phyloP scores from a whole-genome alignment of 2,113 vertebrate genomes.

The Eptatretus burgeri region DNA sequence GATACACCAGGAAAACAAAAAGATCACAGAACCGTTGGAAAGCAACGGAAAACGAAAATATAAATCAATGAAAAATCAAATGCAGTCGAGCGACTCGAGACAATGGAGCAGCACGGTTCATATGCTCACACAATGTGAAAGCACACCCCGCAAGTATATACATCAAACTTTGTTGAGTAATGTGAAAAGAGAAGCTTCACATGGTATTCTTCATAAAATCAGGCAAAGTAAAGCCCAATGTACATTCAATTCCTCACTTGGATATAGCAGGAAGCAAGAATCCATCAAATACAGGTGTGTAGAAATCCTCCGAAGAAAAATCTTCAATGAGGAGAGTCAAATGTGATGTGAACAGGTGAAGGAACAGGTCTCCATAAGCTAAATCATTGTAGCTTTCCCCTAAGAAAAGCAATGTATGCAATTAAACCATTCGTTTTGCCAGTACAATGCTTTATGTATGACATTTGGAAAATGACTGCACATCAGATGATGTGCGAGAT shows the following conservation, averaged over 20 bases:
- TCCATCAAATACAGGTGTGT: conserved; percentile 44
- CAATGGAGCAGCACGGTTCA: no score
- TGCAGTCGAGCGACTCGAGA: no score
- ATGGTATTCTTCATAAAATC: not conserved
- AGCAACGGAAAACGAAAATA: no score
- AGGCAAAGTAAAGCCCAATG: not conserved
- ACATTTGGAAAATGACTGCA: not conserved
- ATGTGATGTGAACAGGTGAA: conserved; percentile 65
- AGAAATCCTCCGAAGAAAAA: conserved; percentile 63
- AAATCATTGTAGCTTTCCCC: conserved; percentile 69
- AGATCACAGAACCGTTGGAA: no score
- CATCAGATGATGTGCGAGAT: not conserved
- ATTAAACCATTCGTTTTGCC: not conserved
- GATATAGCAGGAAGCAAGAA: conserved; percentile 59
- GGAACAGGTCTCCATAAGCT: conserved; percentile 71
- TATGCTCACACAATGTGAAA: no score
- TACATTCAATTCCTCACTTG: conserved; percentile 23
- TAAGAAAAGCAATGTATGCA: conserved; percentile 12
- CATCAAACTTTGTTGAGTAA: no score
- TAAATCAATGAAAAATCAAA: no score
- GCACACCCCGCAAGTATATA: no score
- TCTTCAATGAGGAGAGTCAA: conserved; percentile 62
- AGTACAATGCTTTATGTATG: not conserved
- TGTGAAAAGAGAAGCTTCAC: not conserved
- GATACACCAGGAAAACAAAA: no score